Conservation (phyloP, 1,140 invertebrate genomes). For the Lamellibrachia luymesi region DNA sequence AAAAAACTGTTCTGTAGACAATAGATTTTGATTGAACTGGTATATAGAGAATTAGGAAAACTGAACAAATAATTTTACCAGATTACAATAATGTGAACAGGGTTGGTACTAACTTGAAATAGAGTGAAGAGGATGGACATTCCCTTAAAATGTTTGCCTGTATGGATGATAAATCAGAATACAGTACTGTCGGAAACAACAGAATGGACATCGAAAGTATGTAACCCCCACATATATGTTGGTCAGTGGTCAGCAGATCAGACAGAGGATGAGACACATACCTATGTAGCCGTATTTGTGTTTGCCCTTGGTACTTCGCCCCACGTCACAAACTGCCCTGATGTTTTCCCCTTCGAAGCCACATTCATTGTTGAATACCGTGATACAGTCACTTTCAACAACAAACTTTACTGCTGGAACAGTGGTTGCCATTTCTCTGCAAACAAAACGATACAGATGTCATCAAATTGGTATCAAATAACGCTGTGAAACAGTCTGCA, state of each 20-base stretch:
- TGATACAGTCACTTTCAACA: conserved; percentile 41
- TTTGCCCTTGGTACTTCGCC: conserved; percentile 55
- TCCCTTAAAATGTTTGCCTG: too few relatives aligned
- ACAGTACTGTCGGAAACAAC: background rate
- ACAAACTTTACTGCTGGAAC: conserved; percentile 49
- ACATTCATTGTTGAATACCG: conserved; percentile 53
- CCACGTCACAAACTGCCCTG: conserved; percentile 56
- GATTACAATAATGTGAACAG: too few relatives aligned
- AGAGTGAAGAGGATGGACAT: too few relatives aligned
- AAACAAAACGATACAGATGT: background rate
- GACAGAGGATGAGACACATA: conserved; percentile 24
- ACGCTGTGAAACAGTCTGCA: too few relatives aligned
- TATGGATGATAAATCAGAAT: too few relatives aligned
- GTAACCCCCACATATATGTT: background rate
- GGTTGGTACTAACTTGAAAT: too few relatives aligned
- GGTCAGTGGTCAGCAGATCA: background rate
- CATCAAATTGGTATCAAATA: background rate
- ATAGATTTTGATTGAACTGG: too few relatives aligned
- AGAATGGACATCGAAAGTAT: background rate
- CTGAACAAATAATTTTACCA: too few relatives aligned
- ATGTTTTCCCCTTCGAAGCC: conserved; percentile 53
- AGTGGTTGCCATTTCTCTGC: background rate
- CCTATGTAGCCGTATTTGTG: conserved; percentile 57
- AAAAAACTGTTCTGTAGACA: too few relatives aligned
- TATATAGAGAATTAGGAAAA: too few relatives aligned